These are phyloP conservation scores for Epistrophe grossulariae DNA, from an alignment of 2,888 invertebrate genomes.

Conservation along the genomic window DNA sequence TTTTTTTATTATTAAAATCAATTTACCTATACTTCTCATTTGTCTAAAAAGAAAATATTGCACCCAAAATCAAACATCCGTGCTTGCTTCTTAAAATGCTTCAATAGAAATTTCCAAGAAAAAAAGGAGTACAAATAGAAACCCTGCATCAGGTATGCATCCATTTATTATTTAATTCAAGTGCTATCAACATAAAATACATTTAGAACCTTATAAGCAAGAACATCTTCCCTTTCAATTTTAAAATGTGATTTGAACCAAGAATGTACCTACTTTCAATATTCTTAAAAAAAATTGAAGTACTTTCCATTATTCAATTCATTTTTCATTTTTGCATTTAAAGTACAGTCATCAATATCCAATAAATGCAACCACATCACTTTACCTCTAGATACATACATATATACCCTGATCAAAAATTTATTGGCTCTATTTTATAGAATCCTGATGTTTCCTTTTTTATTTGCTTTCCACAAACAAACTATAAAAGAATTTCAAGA, in stretches of 20 bases:
- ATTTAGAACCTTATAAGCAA: background rate
- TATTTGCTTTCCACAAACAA: background rate
- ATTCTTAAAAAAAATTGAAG: background rate
- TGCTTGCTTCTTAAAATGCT: background rate
- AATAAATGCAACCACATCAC: background rate
- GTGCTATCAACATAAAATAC: background rate
- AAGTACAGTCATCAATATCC: conserved; percentile 20
- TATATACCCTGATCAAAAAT: background rate
- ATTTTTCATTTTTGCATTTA: background rate
- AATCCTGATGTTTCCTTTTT: background rate
- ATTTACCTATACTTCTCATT: background rate
- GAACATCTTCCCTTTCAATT: conserved; percentile 4
- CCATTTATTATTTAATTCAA: conserved; percentile 14
- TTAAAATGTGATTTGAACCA: conserved; percentile 5
- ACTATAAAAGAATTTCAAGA: background rate
- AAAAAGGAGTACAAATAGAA: background rate
- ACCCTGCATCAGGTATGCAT: background rate
- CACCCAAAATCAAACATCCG: background rate
- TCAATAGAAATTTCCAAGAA: background rate
- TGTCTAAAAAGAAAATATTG: background rate
- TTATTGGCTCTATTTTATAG: background rate
- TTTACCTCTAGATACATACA: background rate
- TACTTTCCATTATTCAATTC: conserved; percentile 25
- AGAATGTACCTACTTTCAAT: background rate
- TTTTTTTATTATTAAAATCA: background rate